Evolutionary conservation across 2,888 invertebrate genomes (phyloP).

Genomic region (Oxycera nigricornis): DNA sequence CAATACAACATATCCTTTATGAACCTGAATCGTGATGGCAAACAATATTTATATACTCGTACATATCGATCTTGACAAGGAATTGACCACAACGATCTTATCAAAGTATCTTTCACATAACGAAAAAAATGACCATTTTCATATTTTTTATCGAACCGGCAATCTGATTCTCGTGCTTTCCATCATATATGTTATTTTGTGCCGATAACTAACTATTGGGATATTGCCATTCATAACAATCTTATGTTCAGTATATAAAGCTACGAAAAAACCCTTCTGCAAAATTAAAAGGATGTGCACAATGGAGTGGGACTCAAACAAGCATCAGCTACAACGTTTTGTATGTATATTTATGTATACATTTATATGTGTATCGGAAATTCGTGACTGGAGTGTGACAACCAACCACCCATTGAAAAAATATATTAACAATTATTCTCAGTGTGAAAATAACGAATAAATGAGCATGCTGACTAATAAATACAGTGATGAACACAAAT

Average conservation of each 20-base stretch:
- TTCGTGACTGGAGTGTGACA: constrained; percentile 11
- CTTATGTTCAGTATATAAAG: background rate
- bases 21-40: background rate
- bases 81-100: constrained; percentile 7
- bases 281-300: constrained; percentile 7
- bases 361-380: background rate
- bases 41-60: background rate
- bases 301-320: background rate
- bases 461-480: background rate
- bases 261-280: background rate
- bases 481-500: background rate
- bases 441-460: background rate
- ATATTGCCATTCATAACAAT: constrained; percentile 10
- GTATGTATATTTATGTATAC: background rate
- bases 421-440: constrained; percentile 5
- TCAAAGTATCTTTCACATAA: background rate
- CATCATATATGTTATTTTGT: background rate
- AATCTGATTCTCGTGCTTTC: background rate
- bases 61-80: constrained; percentile 1
- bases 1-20: background rate
- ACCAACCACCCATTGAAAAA: background rate
- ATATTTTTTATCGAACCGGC: constrained; percentile 7
- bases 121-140: constrained; percentile 17
- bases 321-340: background rate
- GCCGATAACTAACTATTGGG: constrained; percentile 5